These are phyloP conservation scores for Apis laboriosa DNA, from an alignment of 1,140 invertebrate genomes.

Conservation along the genomic window DNA sequence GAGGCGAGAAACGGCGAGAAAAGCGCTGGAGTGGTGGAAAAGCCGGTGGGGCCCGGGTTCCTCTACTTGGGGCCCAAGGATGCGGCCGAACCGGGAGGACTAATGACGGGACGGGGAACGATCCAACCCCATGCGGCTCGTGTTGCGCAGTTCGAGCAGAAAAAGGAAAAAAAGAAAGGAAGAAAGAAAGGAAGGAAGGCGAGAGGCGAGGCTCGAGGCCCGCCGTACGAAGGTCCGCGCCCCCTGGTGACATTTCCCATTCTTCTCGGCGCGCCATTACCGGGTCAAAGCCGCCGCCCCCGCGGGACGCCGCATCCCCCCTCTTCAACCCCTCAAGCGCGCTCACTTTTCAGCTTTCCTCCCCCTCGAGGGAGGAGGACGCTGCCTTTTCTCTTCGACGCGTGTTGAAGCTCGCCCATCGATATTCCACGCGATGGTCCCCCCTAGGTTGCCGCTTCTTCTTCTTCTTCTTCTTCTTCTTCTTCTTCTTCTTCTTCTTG, in stretches of 20 bases:
- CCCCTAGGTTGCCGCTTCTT: not conserved
- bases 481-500: too few relatives aligned
- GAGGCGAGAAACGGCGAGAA: not conserved
- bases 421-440: too few relatives aligned
- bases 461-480: too few relatives aligned
- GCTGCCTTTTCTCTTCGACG: not conserved
- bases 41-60: not conserved
- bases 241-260: conserved; percentile 81
- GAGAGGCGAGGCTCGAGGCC: conserved; percentile 64
- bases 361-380: not conserved
- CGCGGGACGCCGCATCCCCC: conserved; percentile 73
- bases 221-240: conserved; percentile 64
- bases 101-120: conserved; percentile 74
- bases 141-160: conserved; percentile 67
- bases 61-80: conserved; percentile 63
- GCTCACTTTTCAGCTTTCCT: conserved; percentile 69
- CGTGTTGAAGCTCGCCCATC: too few relatives aligned
- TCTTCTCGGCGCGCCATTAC: conserved; percentile 80
- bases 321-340: conserved; percentile 40
- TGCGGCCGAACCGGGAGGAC: conserved; percentile 72
- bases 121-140: conserved; percentile 74
- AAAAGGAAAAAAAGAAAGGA: conserved; percentile 44
- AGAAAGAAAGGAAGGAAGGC: too few relatives aligned
- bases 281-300: conserved; percentile 78
- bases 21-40: conserved; percentile 5